Conservation (phyloP, 2,113 vertebrate genomes). For the Microcebus lehilahytsara region DNA sequence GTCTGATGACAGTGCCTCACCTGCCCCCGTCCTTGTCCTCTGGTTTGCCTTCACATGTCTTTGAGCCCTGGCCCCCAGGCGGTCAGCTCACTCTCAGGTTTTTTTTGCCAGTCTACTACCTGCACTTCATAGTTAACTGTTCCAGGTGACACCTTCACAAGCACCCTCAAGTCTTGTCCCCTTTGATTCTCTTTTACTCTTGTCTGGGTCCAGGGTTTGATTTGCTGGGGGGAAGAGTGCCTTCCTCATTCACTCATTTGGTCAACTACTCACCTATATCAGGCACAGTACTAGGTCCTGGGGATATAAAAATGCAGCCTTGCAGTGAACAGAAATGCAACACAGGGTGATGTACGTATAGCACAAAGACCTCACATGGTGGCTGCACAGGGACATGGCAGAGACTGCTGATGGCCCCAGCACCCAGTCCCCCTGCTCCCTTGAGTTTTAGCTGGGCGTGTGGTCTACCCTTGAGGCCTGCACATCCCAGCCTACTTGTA, state of each 20-base stretch:
- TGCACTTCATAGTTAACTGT: not conserved
- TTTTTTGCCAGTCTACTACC: not conserved
- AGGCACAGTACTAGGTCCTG: not conserved
- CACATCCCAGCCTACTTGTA: not conserved
- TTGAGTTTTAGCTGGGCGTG: not conserved
- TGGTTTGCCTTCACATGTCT: not conserved
- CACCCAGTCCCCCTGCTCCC: not conserved
- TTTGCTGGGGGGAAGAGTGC: not conserved
- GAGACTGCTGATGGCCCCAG: not conserved
- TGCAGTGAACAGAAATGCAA: not conserved
- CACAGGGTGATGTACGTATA: not conserved
- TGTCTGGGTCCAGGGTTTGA: not conserved
- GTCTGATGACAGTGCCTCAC: not conserved
- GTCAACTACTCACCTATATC: not conserved
- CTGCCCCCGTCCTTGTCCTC: not conserved
- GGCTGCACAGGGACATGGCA: not conserved
- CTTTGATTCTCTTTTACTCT: not conserved
- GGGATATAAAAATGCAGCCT: not conserved
- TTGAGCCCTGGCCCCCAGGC: not conserved
- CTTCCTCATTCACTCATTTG: not conserved
- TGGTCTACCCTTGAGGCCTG: not conserved
- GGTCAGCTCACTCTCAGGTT: not conserved
- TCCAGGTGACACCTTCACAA: not conserved
- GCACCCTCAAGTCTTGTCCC: not conserved
- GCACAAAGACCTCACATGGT: not conserved